Base-by-base conservation (phyloP, 2,888 invertebrate species). In the Drosophila nr. perissopoda region DNA sequence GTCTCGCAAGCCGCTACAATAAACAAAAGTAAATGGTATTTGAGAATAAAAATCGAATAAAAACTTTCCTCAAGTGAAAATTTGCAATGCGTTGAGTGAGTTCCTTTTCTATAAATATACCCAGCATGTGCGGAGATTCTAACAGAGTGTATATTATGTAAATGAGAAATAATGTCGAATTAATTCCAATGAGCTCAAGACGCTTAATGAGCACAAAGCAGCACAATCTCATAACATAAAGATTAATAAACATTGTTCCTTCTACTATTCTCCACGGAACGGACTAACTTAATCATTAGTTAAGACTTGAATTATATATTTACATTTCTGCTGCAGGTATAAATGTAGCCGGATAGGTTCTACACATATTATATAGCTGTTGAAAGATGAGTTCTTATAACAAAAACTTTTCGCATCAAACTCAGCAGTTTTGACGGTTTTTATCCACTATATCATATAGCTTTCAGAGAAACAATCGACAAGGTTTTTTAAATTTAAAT, bases 21-120 rank as follows among this genome's bases (percentile, higher is more conserved):
- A 74, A 68, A 64, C 63, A 75, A 75, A 79, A 54, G 65, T 13
- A 63, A 64, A 78, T 73, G 51, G 38, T 52, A 74, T 64, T 63
- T 53, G 65, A 79, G 33, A 33, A 33, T 1, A 33, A 0, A 33
- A 79, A 79, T 60, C 52, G 65, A 70, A 75, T 75, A 59, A 57
- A 79, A 75, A 79, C 70, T 75, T 82, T 70, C 67, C 51, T 67
- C 48, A 62, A 77, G 75, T 79, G 75, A 77, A 77, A 77, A 70
- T 74, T 58, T 29, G 40, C 68, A 64, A 46, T 72, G 54, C 54
- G 48, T 11, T 38, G 56, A 62, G 42, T 48, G 53, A 57, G 60
- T 65, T 79, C 48, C n/a, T 56, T 64, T 62, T 38, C 38, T 33
- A 7, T 46, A 51, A 51, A 70, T 38, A 56, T 65, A 65, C 76